Conservation (phyloP, 2,113 vertebrate species). For the Indicator maculatus region DNA sequence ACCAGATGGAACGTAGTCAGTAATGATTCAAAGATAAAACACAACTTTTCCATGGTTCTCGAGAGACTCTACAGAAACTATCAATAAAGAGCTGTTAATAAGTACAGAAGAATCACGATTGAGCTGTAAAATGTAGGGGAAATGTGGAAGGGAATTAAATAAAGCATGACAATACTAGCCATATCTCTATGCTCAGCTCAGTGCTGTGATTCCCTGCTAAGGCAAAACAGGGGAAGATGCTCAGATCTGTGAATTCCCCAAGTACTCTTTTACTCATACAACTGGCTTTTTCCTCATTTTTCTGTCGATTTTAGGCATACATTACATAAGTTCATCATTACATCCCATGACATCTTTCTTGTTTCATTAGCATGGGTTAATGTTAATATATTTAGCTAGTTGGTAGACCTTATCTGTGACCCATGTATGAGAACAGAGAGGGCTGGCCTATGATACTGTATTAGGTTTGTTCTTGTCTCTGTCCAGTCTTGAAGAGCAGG, state of each 20-base stretch:
- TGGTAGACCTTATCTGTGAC: background rate
- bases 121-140: background rate
- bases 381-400: background rate
- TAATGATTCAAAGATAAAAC: constrained; percentile 9
- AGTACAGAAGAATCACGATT: background rate
- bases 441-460: background rate
- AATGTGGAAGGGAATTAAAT: background rate
- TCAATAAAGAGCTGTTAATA: background rate
- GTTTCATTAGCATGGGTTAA: background rate
- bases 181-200: background rate
- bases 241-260: background rate
- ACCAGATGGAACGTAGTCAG: constrained; percentile 11
- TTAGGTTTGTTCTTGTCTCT: background rate
- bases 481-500: background rate
- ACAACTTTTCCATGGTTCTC: background rate
- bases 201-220: background rate
- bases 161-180: background rate
- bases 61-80: background rate
- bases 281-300: background rate
- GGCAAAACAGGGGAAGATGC: background rate
- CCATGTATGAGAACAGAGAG: background rate
- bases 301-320: background rate
- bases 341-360: background rate
- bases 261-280: background rate
- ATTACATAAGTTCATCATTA: background rate